Conservation (phyloP, 2,888 invertebrate species). For the Harpalus rubripes region DNA sequence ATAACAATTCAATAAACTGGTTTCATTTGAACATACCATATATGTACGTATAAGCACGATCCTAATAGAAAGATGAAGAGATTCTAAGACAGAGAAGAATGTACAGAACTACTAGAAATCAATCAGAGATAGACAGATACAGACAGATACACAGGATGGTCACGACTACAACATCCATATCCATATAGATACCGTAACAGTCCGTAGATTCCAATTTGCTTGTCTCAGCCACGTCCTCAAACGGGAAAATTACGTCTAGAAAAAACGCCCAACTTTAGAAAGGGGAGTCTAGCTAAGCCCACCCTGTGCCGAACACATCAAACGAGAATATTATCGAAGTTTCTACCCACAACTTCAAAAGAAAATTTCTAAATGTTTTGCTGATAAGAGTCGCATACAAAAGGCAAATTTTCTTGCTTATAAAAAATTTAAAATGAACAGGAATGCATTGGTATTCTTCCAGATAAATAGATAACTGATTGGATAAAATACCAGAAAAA, state of each 20-base stretch:
- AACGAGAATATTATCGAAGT: too few relatives aligned
- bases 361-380: conserved; percentile 29
- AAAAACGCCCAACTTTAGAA: conserved; percentile 19
- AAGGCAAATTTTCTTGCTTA: conserved; percentile 1
- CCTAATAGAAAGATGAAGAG: neutral
- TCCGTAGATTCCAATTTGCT: conserved; percentile 61
- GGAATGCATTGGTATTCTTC: too few relatives aligned
- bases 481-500: too few relatives aligned
- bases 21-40: too few relatives aligned
- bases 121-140: conserved; percentile 26
- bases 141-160: conserved; percentile 46
- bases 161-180: conserved; percentile 49
- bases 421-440: too few relatives aligned
- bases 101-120: neutral
- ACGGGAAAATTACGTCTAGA: conserved; percentile 61
- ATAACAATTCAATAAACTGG: too few relatives aligned
- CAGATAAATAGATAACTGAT: too few relatives aligned
- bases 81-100: conserved; percentile 17
- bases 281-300: neutral
- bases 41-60: neutral
- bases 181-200: conserved; percentile 49
- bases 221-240: conserved; percentile 57
- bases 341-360: conserved; percentile 8
- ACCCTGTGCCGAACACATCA: too few relatives aligned
- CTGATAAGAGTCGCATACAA: conserved; percentile 20